Percentiles rank a stretch among this genome's conserved stretches.
These are phyloP conservation scores for Pluvianellus socialis DNA, from an alignment of 2,113 vertebrate genomes.

Conservation along the genomic window DNA sequence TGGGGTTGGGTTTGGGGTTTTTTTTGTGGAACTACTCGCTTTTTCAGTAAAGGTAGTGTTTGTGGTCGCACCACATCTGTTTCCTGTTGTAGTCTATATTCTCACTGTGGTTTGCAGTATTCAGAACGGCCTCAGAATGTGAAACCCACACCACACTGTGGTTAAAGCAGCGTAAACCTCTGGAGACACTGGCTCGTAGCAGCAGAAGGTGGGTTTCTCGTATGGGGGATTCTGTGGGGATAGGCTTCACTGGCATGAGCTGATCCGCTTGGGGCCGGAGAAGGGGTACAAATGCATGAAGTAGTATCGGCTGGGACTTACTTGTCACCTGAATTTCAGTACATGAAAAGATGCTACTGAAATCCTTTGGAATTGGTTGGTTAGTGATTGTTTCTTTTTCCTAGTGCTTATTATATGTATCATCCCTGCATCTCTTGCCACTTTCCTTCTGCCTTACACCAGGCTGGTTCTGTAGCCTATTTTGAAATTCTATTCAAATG, in stretches of 20 bases:
- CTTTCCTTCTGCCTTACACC: background rate
- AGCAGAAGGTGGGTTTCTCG: constrained; percentile 27
- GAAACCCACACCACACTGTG: constrained; percentile 76
- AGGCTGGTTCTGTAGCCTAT: background rate
- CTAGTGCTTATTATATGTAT: background rate
- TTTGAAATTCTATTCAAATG: background rate
- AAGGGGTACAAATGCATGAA: background rate
- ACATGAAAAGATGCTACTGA: background rate
- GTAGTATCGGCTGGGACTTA: background rate
- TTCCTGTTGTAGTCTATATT: constrained; percentile 79
- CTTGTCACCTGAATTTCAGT: background rate
- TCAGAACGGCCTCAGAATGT: constrained; percentile 80
- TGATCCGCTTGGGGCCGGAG: constrained; percentile 39
- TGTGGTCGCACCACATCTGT: constrained; percentile 79
- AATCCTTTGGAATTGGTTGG: background rate
- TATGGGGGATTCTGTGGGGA: background rate
- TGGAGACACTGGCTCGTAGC: constrained; percentile 68
- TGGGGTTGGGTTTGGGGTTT: background rate
- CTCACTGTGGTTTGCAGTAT: constrained; percentile 78
- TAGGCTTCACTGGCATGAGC: constrained; percentile 19
- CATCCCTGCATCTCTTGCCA: background rate
- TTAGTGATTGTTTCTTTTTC: background rate
- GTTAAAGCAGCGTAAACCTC: constrained; percentile 72
- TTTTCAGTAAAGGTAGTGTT: constrained; percentile 47
- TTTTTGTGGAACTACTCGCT: background rate